Base-by-base conservation (phyloP, 92 coral and sea anemone species). In the Zoanthus solanderi region DNA sequence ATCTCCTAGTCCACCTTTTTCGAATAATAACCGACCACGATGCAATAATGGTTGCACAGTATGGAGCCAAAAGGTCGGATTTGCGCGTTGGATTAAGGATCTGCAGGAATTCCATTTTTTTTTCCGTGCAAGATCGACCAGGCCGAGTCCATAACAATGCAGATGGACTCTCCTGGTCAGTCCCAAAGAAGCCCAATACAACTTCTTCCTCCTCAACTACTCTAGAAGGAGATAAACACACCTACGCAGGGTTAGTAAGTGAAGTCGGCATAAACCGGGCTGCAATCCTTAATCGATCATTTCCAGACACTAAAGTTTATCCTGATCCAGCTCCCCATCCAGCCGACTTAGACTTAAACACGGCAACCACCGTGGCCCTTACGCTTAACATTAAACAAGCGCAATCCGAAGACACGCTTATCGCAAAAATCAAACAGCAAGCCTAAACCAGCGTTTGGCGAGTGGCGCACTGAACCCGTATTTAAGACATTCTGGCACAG, bases 51-150 rank as follows among this genome's bases (percentile, higher is more conserved):
- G 68, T 57, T 68, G 34, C 80, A 81, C 58, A 88, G 57, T 32
- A 82, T 42, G 83, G 89, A 88, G 60, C 72, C 88, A 16, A 82
- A 79, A 56, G 88, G 84, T 82, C 73, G 91, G 30, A 34, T 83
- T 23, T 14, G 91, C 88, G 53, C 61, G 84, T n/a, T 88, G 91
- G 91, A 66, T 73, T 18, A 79, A 72, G 80, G 77, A 67, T 57
- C 29, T 88, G 46, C 87, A 88, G 56, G 72, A 89, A 87, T 92
- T 91, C 78, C 89, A 88, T 29, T 88, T 91, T 47, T 60, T 23
- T 37, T 37, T 37, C 90, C 11, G 76, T 85, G 18, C 61, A 78
- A 61, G 88, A 88, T 63, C 73, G 88, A 29, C 84, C 94, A 13
- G 92, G 92, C 52, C 47, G 78, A 31, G 84, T 78, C 17, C 87